Percentiles rank a stretch among this genome's conserved stretches.
These are phyloP conservation scores for Phaetusa simplex DNA, from an alignment of 2,113 vertebrate species.

Conservation along the genomic window DNA sequence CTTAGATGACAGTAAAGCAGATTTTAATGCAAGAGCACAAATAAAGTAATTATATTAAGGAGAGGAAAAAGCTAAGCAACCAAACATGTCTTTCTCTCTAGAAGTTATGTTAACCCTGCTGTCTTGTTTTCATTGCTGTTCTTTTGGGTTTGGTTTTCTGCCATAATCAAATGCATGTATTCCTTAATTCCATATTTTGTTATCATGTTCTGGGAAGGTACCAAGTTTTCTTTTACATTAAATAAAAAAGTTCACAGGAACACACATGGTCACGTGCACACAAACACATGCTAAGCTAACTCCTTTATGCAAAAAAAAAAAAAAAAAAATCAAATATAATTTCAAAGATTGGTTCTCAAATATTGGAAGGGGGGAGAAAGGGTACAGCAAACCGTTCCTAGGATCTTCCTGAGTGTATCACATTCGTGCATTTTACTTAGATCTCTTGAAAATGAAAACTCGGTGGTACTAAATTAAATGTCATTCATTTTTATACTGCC, in stretches of 20 bases:
- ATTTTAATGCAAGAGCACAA: background rate
- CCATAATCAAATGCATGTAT: background rate
- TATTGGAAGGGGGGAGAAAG: background rate
- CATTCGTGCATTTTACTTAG: background rate
- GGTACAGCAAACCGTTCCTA: background rate
- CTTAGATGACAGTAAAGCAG: background rate
- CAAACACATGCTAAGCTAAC: background rate
- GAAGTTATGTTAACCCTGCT: background rate
- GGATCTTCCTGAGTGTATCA: background rate
- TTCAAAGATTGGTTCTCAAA: background rate
- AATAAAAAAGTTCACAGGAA: background rate
- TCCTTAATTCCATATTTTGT: background rate
- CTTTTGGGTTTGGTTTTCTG: background rate
- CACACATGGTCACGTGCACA: background rate
- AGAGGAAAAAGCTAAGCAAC: background rate
- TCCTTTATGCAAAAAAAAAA: background rate
- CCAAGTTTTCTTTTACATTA: background rate
- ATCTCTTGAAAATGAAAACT: constrained; percentile 6
- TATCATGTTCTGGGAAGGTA: background rate
- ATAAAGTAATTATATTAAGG: background rate
- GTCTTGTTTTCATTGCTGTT: background rate
- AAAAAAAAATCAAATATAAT: background rate
- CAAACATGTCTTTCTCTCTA: background rate
- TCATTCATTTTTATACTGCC: background rate
- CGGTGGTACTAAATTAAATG: background rate